These are phyloP conservation scores for Papilio polytes DNA, from an alignment of 1,140 invertebrate species.

Conservation along the genomic window DNA sequence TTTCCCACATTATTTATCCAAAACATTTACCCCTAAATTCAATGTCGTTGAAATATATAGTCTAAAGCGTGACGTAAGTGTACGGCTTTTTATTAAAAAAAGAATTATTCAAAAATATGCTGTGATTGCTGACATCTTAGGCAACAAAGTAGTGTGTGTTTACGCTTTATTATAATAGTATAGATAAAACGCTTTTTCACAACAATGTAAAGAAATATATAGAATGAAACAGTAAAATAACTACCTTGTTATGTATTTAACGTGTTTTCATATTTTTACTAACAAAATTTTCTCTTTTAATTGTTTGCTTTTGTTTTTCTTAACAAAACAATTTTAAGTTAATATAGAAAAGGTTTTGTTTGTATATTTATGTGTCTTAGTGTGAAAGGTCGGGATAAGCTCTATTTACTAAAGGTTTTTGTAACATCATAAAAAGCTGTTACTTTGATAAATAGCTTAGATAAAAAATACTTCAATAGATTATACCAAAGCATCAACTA, in stretches of 20 bases:
- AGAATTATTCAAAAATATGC: too few species aligned
- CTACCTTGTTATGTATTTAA: not conserved
- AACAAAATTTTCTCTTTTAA: not conserved
- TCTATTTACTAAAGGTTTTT: conserved; percentile 8
- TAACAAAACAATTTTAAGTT: not conserved
- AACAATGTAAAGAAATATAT: too few species aligned
- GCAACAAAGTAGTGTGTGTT: too few species aligned
- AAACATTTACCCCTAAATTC: too few species aligned
- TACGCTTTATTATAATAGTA: too few species aligned
- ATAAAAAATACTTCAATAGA: not conserved
- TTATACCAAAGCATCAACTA: not conserved
- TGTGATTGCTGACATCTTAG: too few species aligned
- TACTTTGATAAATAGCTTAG: conserved; percentile 3
- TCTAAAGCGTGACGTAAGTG: too few species aligned
- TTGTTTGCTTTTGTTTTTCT: not conserved
- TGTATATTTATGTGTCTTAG: conserved; percentile 5
- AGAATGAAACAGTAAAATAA: not conserved
- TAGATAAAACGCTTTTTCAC: too few species aligned
- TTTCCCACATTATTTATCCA: too few species aligned
- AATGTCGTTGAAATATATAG: too few species aligned
- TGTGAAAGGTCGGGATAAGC: conserved; percentile 9
- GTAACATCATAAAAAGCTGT: conserved; percentile 22
- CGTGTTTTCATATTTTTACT: not conserved
- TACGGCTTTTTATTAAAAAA: too few species aligned
- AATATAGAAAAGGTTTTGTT: conserved; percentile 12